Evolutionary conservation across 2,888 invertebrate genomes (phyloP), one percentile per base, ranked within the genome.

Genomic region (Homarus gammarus): DNA sequence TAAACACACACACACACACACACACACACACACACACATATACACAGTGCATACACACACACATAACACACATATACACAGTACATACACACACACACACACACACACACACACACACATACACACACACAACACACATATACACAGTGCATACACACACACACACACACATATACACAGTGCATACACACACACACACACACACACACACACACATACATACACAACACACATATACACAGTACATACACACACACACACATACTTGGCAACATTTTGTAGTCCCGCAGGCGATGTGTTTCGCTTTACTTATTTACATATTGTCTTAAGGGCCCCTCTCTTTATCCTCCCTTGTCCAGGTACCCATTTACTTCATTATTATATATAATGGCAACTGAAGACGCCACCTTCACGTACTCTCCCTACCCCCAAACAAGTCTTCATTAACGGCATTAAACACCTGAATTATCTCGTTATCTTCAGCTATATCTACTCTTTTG

Each of bases 151-250:
- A 73, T 38, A 73, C 38, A 73, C 38, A 73, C 22, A 73, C 38
- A 73, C 38, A 73, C 38, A 73, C 38, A 73, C 38, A 73, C 73
- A 73, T n/a, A 77, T 49, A 36, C 38, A 61, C 49, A 27, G n/a
- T 22, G 44, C 78, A 27, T 10, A 64, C 64, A 77, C 44, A 77
- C 77, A 77, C 49, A 77, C 64, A 81, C 38, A 64, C 79, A 61
- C 79, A 64, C 64, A 81, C 78, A 81, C 64, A 81, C 79, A 81
- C 79, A 81, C 79, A 64, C 64, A 81, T 79, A 81, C 79, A 81
- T 64, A 81, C 79, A 81, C 79, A 81, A 81, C 61, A 81, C 64
- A 79, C 79, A 56, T 61, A 79, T 33, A 79, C 79, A 79, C 79
- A 27, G 38, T 38, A n/a, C 33, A 64, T 36, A 49, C 51, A 51